Conservation (phyloP, 23 tunicate species). For the Trididemnum clinides region DNA sequence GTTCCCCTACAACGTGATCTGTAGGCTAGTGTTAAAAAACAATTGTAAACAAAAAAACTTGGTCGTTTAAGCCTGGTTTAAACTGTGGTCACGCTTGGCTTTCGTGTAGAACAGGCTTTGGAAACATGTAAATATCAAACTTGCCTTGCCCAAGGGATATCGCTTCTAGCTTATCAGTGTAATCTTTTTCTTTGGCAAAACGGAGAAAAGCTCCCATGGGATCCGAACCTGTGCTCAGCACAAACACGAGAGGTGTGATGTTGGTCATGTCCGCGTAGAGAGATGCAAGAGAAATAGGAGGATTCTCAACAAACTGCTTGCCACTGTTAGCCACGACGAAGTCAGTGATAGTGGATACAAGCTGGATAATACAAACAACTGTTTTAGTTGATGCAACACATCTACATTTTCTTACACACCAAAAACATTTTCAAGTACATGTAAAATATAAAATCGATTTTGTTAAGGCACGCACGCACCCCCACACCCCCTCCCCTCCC, state of each 20-base stretch:
- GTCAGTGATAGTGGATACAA: constrained; percentile 83
- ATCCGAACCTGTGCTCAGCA: constrained; percentile 95
- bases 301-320: constrained; percentile 76
- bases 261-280: constrained; percentile 81
- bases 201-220: constrained; percentile 94
- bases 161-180: constrained; percentile 64
- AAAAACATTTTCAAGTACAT: no score
- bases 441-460: no score
- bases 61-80: no score
- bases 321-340: constrained; percentile 92
- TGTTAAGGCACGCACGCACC: no score
- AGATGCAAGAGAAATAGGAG: constrained; percentile 72
- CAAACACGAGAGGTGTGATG: constrained; percentile 85
- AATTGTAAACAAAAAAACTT: no score
- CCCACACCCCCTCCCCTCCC: no score
- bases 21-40: no score
- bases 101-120: no score
- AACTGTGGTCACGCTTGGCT: no score
- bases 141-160: constrained; percentile 97
- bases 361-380: constrained; percentile 18
- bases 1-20: no score
- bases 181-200: constrained; percentile 80
- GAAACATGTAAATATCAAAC: background rate
- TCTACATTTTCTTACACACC: no score
- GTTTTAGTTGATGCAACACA: background rate